Evolutionary conservation across 2,113 vertebrate species (phyloP), one percentile per base, ranked within the genome.

Genomic region (Anhinga anhinga): DNA sequence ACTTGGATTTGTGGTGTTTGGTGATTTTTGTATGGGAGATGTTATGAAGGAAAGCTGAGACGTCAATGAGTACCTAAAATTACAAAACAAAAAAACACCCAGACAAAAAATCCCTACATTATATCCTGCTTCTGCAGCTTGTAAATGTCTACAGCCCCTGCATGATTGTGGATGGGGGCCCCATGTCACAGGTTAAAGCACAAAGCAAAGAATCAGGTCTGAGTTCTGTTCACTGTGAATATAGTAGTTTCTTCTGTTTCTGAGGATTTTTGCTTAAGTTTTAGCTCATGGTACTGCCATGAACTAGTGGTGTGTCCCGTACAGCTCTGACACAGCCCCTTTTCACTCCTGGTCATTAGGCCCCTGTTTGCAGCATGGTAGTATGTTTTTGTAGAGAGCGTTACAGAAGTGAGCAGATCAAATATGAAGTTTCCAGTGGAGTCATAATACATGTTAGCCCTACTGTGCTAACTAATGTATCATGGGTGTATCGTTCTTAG

Each of bases 271-370:
- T 65, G 29, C 30, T 76, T 6, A 32, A 66, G 38, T 18, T 85
- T 34, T 59, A 45, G 49, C 63, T 88, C 2, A 6, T 15, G 5
- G 45, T 65, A 20, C 23, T 29, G 2, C 34, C 3, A 0, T n/a
- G 63, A 44, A 4, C 13, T 61, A 27, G n/a, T 1, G 1, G 5
- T 4, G 8, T 76, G n/a, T 55, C 25, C 36, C 3, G 0, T 45
- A 4, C 23, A 58, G 19, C 42, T 82, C 38, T 70, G 8, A 22
- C 30, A 10, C 10, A 6, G 13, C 29, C 13, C 32, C 13, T 53
- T 44, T 36, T 45, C 6, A 5, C 59, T 65, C 44, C 27, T 59
- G n/a, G 26, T 32, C 25, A 1, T 13, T 38, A 30, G 6, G 13
- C 30, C 17, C 10, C 18, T 27, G 9, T 62, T n/a, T 71, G 61